Percentiles rank a stretch among this genome's conserved stretches.
Conservation (phyloP, 1,140 invertebrate species). For the Tetramorium parvispinum region DNA sequence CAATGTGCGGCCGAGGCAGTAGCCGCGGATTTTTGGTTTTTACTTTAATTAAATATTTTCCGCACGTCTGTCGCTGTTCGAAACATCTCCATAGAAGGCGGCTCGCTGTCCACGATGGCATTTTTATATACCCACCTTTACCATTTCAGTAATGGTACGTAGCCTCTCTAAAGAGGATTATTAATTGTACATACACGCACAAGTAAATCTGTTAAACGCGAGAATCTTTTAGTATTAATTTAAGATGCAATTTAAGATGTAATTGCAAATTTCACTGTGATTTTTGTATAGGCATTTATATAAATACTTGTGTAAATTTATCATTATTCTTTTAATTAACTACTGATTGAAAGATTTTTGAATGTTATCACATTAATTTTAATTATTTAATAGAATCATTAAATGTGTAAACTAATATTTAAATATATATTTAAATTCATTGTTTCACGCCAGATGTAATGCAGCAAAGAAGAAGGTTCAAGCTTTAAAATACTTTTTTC, state of each 20-base stretch:
- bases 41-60: slow-evolving; percentile 80
- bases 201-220: neutral
- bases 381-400: neutral
- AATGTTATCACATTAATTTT: neutral
- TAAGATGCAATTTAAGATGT: neutral
- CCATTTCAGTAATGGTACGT: slow-evolving; percentile 1
- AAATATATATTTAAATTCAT: too few species aligned
- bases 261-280: neutral
- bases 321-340: neutral
- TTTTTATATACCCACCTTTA: slow-evolving; percentile 46
- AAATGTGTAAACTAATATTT: neutral
- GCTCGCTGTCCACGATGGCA: slow-evolving; percentile 56
- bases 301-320: neutral
- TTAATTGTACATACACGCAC: neutral
- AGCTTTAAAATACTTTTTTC: too few species aligned
- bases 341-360: neutral
- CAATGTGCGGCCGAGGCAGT: slow-evolving; percentile 68
- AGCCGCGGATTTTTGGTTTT: slow-evolving; percentile 77
- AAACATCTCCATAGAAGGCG: slow-evolving; percentile 63
- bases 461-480: too few species aligned
- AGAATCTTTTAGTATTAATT: slow-evolving; percentile 3
- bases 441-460: too few species aligned
- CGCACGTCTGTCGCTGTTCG: slow-evolving; percentile 60
- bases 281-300: neutral
- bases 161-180: slow-evolving; percentile 13